Percentiles rank a stretch among this genome's conserved stretches.
Evolutionary conservation across 2,113 vertebrate genomes (phyloP).

Genomic region (Otis tarda): DNA sequence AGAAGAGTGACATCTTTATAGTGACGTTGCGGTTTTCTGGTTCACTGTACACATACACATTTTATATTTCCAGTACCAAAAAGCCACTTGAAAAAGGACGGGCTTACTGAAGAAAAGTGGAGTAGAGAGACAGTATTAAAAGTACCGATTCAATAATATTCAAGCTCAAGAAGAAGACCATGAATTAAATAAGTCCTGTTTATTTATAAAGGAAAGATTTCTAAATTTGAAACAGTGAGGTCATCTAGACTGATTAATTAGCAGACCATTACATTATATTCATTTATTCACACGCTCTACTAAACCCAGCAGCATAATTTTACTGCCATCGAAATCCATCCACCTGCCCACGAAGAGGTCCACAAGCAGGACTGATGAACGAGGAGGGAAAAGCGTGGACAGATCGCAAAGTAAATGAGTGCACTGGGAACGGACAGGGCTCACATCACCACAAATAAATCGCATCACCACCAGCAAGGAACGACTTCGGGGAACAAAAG

Average conservation of each 20-base stretch:
- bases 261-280: neutral
- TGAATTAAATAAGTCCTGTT: neutral
- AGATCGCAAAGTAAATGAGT: rapidly evolving
- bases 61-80: neutral
- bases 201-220: neutral
- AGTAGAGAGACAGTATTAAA: neutral
- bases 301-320: neutral
- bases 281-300: neutral
- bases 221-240: neutral
- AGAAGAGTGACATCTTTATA: neutral
- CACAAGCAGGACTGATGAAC: neutral
- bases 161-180: neutral
- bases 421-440: neutral
- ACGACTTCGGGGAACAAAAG: neutral
- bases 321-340: neutral
- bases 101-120: neutral
- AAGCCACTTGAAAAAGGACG: neutral
- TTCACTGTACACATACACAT: neutral
- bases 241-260: neutral
- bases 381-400: neutral
- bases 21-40: neutral
- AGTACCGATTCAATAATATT: neutral
- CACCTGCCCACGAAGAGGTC: neutral
- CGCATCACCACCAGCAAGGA: neutral
- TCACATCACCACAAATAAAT: neutral